Base-by-base conservation (phyloP, 1,140 invertebrate genomes). In the Thalassaphorura encarpata region DNA sequence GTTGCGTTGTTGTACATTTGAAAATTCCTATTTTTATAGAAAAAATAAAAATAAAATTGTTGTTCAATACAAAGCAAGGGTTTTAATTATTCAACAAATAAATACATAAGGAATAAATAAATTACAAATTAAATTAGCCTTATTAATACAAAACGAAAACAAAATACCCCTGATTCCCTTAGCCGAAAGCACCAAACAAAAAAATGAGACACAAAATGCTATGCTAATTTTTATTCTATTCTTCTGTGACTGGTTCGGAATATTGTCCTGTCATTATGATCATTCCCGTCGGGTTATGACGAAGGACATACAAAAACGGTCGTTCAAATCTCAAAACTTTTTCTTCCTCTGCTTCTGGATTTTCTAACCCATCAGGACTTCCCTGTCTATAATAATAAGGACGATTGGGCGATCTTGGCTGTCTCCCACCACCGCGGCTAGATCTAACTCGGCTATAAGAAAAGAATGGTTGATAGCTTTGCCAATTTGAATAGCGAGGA, bases 221-320 rank as follows among this genome's bases (percentile, higher is more conserved):
- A n/a, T n/a, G n/a, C n/a, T n/a, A n/a, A n/a, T n/a, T n/a, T n/a
- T n/a, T n/a, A n/a, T n/a, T n/a, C n/a, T n/a, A n/a, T n/a, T n/a
- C n/a, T n/a, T n/a, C n/a, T n/a, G 33, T 36, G 11, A 36, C 53
- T 15, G 62, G 62, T 41, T 64, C 62, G 4, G 55, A 54, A 39
- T 64, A 64, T 24, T 59, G 59, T 23, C 63, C 63, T 28, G 56
- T 59, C 56, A 64, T 57, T 18, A 90, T 72, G 64, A 90, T 86
- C 72, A 89, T 79, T 56, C 87, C 86, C 6, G 85, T 85, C 2
- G 86, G 87, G 70, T 89, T 89, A 68, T 90, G 87, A 66, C 87
- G 76, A 15, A 89, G 83, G 59, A 88, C 84, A 68, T 85, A 90
- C 3, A 90, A 72, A 74, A 90, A 90, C 1, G 87, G 87, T 66